Base-by-base conservation (phyloP, 2,113 vertebrate genomes). In the Mastomys coucha region DNA sequence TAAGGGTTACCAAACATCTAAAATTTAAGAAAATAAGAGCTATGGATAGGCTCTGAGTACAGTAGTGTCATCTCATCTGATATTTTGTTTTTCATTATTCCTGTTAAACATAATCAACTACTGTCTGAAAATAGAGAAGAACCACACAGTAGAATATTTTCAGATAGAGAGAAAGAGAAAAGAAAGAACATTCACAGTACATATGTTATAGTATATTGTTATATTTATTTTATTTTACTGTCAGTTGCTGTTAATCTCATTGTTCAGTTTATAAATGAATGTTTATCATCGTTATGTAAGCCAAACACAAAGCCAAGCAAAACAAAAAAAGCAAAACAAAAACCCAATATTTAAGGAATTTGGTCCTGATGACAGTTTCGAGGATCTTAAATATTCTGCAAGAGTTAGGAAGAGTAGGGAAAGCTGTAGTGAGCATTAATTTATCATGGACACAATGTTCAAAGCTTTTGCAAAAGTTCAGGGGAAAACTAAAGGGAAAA, bases 21-120 rank as follows among this genome's bases (percentile, higher is more conserved):
- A 33, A 95, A 75, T 63, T 95, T 89, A n/a, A n/a, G 56, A 89
- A 96, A 94, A 87, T 82, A 76, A 78, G 63, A 63, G 6, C 31
- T 78, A 49, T 69, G 17, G 1, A 78, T 28, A 82, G 20, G 33
- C 65, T 73, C 8, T 92, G 12, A 82, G 24, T 24, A n/a, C 2
- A 78, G 1, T 49, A 49, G 31, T 22, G 8, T 16, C 14, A 24
- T 28, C 16, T 77, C 17, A 31, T 45, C n/a, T n/a, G 24, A 91
- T 70, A 14, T 72, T 78, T 87, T 45, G 12, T 19, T 87, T 95
- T 49, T 39, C 33, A 39, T 39, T 2, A 33, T 39, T 87, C n/a
- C 26, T 56, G 33, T 72, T 95, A 33, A 7, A 9, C 36, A 67
- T 8, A 58, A 8, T 60, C 33, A 87, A 80, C 17, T 36, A 0